Evolutionary conservation across 2,113 vertebrate species (phyloP), one percentile per base, ranked within the genome.

Genomic region (Steatornis caripensis): DNA sequence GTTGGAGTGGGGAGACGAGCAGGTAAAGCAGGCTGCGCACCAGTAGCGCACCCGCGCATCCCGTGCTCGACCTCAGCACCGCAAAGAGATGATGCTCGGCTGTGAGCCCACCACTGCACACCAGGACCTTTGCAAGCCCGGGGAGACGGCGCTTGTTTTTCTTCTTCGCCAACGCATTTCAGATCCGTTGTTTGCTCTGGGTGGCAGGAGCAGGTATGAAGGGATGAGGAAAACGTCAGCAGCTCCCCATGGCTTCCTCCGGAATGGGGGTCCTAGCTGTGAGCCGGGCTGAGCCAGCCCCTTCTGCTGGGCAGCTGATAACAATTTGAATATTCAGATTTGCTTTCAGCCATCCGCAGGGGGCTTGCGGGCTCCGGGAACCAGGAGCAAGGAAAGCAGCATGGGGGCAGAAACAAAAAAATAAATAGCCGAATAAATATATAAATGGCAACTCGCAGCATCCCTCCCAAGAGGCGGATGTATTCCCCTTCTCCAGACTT

Each of bases 261-360:
- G 7, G 95, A 95, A n/a, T n/a, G 69, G 68, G 71, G 79, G 46
- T 93, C 66, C 93, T 79, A n/a, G 66, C 93, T 94, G 77, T 68
- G 93, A 97, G 94, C 58, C 0, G 5, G 87, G 92, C 93, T 95
- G 96, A 95, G 91, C 83, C 94, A 70, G 69, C 92, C 92, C 87
- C 93, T 97, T 98, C 97, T 98, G 97, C 90, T 95, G 96, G 97
- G 87, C 96, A 93, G 96, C 97, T 97, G 97, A 98, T 98, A 98
- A 98, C 95, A 97, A 94, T 95, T 96, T 97, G 93, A 97, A 98
- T 97, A 97, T 97, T 97, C 84, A 96, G 91, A 93, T 95, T 96
- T 82, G 95, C 97, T 97, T 94, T 96, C 90, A 97, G 98, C 92
- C 95, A 95, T 93, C 97, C 8, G 2, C 97, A 93, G 97, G 98